Base-by-base conservation (phyloP, 2,113 vertebrate genomes). In the Proterorhinus semilunaris region DNA sequence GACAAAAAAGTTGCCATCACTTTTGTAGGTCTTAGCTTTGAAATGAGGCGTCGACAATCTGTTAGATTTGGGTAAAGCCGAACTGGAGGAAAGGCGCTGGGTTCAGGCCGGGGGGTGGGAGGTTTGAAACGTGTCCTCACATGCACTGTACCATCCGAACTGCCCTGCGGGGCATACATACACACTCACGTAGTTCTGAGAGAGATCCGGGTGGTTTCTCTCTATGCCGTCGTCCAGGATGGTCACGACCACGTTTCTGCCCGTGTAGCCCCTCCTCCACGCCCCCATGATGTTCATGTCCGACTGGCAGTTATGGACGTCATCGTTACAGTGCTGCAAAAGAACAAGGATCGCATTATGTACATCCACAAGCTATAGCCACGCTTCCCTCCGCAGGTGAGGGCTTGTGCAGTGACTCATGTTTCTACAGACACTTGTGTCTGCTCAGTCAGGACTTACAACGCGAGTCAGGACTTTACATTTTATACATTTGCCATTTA, bases 231-330 rank as follows among this genome's bases (percentile, higher is more conserved):
- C 98, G 36, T 99, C 98, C 81, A 99, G 88, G 75, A 99, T 99
- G 57, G 98, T 99, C 75, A 99, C 95, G 80, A 99, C 97, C 21
- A 99, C 94, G 8, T 98, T 94, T 91, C 96, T 98, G 27, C 98
- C 98, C 3, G 98, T 99, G 89, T 98, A 99, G 79, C 98, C 98
- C 83, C 94, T 94, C 86, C 95, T 98, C 98, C 98, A 99, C n/a
- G 98, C 98, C 36, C 96, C 97, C 88, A 98, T 93, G 66, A 99
- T 96, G 86, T 99, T 99, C 98, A 99, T 99, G 88, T 98, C 97
- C 3, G 97, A 99, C 74, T 98, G 97, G 88, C 98, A 99, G 81
- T 97, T 96, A 62, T 98, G 94, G 5, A 94, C 94, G 62, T 97
- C 96, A 65, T 98, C 98, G 36, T 94, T 99, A 91, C 98, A 99